These are phyloP conservation scores for Conus betulinus DNA, from an alignment of 1,140 invertebrate species.

Conservation along the genomic window DNA sequence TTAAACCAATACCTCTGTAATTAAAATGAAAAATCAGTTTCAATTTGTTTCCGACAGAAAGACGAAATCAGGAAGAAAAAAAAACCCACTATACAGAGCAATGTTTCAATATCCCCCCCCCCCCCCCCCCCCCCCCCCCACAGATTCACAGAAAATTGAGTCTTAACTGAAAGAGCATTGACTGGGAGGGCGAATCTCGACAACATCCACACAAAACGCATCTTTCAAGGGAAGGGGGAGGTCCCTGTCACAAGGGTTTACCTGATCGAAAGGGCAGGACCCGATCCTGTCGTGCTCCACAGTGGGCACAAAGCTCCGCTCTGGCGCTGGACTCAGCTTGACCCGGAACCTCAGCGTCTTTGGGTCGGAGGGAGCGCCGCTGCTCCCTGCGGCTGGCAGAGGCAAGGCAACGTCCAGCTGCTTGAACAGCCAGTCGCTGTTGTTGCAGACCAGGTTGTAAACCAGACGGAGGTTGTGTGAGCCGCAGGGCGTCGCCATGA, in stretches of 20 bases:
- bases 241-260: slow-evolving; percentile 29
- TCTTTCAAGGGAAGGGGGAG: too few relatives aligned
- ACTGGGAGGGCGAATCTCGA: too few relatives aligned
- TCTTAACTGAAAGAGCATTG: too few relatives aligned
- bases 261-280: slow-evolving; percentile 64
- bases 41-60: too few relatives aligned
- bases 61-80: too few relatives aligned
- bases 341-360: slow-evolving; percentile 22
- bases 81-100: too few relatives aligned
- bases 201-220: too few relatives aligned
- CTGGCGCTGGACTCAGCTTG: not conserved
- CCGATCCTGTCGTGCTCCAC: slow-evolving; percentile 64
- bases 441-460: slow-evolving; percentile 63
- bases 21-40: too few relatives aligned
- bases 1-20: too few relatives aligned
- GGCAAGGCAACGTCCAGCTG: slow-evolving; percentile 65
- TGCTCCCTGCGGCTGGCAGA: slow-evolving; percentile 8
- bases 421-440: slow-evolving; percentile 63
- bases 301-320: slow-evolving; percentile 58
- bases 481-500: slow-evolving; percentile 64
- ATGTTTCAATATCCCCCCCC: too few relatives aligned
- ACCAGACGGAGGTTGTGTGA: slow-evolving; percentile 51
- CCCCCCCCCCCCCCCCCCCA: too few relatives aligned
- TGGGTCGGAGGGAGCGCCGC: not conserved
- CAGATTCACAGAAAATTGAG: too few relatives aligned